Conservation (phyloP, 2,888 invertebrate genomes). For the Cotesia congregata region DNA sequence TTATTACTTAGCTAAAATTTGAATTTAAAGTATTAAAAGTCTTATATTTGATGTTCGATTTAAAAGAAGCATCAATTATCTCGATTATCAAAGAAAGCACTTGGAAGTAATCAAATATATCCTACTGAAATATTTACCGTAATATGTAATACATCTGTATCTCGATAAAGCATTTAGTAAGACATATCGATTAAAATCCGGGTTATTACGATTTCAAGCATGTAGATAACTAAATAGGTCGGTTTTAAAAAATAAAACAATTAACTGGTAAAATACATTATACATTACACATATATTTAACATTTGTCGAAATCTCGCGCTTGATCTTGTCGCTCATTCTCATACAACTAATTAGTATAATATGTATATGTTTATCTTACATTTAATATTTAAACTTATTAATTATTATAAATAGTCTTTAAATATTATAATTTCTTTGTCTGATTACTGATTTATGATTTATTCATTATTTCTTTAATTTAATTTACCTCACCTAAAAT, state of each 20-base stretch:
- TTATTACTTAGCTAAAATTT: no score
- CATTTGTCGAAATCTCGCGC: slow-evolving; percentile 19
- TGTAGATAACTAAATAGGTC: slow-evolving; percentile 26
- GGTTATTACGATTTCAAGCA: slow-evolving; percentile 26
- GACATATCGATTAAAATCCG: slow-evolving; percentile 22
- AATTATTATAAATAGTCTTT: slow-evolving; percentile 13
- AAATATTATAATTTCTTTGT: background rate
- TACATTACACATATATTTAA: slow-evolving; percentile 23
- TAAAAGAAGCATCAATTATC: no score
- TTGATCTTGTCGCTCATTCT: background rate
- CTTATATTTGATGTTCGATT: background rate
- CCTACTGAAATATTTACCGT: background rate
- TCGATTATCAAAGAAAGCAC: no score
- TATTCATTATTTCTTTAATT: slow-evolving; percentile 19
- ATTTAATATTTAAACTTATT: background rate
- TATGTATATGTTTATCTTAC: background rate
- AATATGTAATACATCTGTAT: background rate
- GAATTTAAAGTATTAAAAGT: no score
- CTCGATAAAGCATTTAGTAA: background rate
- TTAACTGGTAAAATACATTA: slow-evolving; percentile 9
- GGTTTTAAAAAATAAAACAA: slow-evolving; percentile 8
- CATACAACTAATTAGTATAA: slow-evolving; percentile 23
- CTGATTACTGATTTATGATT: slow-evolving; percentile 13
- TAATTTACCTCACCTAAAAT: slow-evolving; percentile 15
- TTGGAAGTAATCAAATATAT: background rate